Percentiles rank a stretch among this genome's conserved stretches.
Evolutionary conservation across 2,888 invertebrate genomes (phyloP).

Genomic region (Macrosoma leucophasiata): DNA sequence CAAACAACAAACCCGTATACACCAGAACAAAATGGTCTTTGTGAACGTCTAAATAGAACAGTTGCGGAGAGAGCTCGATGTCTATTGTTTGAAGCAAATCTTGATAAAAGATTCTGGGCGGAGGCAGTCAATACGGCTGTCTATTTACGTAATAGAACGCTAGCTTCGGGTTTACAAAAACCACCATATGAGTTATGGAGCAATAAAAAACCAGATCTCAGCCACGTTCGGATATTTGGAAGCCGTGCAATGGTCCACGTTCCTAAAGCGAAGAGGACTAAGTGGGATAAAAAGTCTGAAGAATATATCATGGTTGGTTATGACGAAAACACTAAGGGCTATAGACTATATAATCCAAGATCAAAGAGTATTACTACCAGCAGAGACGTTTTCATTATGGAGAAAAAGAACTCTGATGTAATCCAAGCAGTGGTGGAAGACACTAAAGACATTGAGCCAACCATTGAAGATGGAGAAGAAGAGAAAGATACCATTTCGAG

Average conservation of each 20-base stretch:
- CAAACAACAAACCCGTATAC: no score
- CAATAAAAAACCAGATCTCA: no score
- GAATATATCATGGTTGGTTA: conserved; percentile 23
- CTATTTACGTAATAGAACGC: conserved; percentile 22
- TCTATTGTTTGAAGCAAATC: conserved; percentile 15
- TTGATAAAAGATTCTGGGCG: conserved; percentile 24
- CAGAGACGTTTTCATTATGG: conserved; percentile 20
- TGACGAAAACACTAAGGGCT: conserved; percentile 23
- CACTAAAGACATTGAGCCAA: conserved; percentile 1
- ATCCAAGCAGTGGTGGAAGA: conserved; percentile 6
- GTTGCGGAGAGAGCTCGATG: no score
- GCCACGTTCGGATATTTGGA: no score
- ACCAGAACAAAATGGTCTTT: no score
- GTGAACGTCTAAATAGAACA: no score
- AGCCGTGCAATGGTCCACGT: conserved; percentile 23
- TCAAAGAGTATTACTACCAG: conserved; percentile 13
- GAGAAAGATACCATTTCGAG: conserved; percentile 6
- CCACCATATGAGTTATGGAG: conserved; percentile 27
- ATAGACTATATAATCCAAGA: conserved; percentile 17
- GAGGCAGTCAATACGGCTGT: conserved; percentile 23
- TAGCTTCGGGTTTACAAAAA: conserved; percentile 19
- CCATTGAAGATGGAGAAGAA: conserved; percentile 2
- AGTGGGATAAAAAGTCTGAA: conserved; percentile 23
- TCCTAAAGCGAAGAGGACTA: conserved; percentile 19
- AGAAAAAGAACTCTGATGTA: conserved; percentile 4